phyloP scores from a whole-genome alignment of 2,113 vertebrate species.

The Phyllopteryx taeniolatus region DNA sequence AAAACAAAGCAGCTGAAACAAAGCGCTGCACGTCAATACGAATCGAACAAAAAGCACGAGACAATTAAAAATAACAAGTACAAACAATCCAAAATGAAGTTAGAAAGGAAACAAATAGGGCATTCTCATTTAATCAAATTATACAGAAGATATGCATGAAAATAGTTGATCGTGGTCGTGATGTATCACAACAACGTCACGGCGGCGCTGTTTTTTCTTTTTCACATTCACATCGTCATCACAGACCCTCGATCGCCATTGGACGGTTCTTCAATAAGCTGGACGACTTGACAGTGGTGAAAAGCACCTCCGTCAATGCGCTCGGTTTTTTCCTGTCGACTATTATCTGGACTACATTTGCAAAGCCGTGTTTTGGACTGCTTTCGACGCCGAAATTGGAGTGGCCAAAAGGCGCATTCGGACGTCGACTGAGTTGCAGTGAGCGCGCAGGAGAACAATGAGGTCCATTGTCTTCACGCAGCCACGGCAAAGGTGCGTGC shows the following conservation, averaged over 20 bases:
- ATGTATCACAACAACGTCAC: background rate
- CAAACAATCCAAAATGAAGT: no score
- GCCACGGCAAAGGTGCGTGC: conserved; percentile 21
- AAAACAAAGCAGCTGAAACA: no score
- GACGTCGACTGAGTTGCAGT: background rate
- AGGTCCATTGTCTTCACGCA: background rate
- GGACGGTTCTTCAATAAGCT: background rate
- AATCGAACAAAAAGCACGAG: no score
- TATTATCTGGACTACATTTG: background rate
- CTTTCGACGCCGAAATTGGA: background rate
- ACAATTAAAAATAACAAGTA: no score
- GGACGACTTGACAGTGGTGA: background rate
- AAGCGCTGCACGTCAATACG: no score
- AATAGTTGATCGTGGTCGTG: background rate
- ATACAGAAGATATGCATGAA: background rate
- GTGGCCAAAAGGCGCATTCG: background rate
- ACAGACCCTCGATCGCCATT: background rate
- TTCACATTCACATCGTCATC: background rate
- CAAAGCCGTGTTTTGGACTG: background rate
- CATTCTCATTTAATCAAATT: no score
- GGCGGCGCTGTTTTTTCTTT: conserved; percentile 1
- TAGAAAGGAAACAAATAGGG: no score
- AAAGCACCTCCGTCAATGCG: background rate
- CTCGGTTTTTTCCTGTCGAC: background rate
- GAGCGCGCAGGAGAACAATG: background rate